Conservation (phyloP, 2,888 invertebrate genomes). For the Lasioglossum figueresi region DNA sequence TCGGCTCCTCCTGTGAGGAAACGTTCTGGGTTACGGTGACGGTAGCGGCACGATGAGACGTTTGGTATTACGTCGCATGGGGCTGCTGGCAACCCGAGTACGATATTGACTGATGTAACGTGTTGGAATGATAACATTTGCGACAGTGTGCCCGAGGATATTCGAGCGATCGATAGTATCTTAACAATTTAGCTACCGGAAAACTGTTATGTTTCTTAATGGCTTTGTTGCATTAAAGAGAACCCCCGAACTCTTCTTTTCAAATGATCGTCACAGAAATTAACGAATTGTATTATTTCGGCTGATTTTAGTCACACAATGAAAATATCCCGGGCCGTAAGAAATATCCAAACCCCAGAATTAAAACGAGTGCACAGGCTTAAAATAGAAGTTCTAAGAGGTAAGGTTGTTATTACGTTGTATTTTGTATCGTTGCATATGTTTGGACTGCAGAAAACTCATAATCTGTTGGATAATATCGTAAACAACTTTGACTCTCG, state of each 20-base stretch:
- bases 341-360: background rate
- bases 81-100: background rate
- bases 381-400: background rate
- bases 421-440: background rate
- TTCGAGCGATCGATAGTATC: background rate
- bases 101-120: background rate
- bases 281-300: background rate
- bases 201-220: background rate
- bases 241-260: background rate
- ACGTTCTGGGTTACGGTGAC: background rate
- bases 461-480: background rate
- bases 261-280: background rate
- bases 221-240: background rate
- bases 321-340: background rate
- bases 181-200: background rate
- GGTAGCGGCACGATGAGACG: background rate
- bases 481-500: background rate
- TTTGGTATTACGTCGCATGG: background rate
- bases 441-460: background rate
- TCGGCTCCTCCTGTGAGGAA: background rate
- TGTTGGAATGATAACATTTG: background rate
- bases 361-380: background rate
- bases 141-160: background rate
- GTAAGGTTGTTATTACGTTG: background rate
- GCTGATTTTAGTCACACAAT: background rate